Conservation (phyloP, 2,797 vertebrate species). For the Ptychobarbus kaznakovi region DNA sequence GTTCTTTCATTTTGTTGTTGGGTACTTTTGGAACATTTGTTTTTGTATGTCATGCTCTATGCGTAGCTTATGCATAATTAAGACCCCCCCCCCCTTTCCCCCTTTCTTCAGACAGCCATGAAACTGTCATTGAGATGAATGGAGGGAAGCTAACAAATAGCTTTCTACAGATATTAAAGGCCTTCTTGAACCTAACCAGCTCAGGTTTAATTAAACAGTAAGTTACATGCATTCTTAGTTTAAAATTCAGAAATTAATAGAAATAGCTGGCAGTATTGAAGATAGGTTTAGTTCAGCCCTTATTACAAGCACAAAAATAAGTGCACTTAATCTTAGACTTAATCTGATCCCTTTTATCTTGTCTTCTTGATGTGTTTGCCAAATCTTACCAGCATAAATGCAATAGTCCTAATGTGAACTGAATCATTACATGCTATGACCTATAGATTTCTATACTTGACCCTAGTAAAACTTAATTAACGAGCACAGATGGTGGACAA, state of each 20-base stretch:
- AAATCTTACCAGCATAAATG: neutral
- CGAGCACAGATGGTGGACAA: constrained; percentile 40
- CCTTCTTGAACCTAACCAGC: neutral
- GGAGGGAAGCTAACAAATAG: neutral
- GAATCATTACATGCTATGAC: neutral
- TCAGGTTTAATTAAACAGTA: neutral
- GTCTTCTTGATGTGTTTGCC: neutral
- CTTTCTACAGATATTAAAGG: neutral
- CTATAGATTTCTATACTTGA: constrained; percentile 40
- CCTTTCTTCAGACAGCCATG: neutral
- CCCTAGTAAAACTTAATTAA: constrained; percentile 37
- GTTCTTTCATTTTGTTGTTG: neutral
- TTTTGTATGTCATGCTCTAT: neutral
- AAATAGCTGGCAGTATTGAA: neutral
- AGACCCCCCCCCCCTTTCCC: neutral
- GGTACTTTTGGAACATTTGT: neutral
- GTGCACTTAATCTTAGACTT: too few relatives aligned
- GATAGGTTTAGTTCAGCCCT: neutral
- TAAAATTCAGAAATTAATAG: neutral
- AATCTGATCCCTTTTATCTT: neutral
- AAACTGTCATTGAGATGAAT: constrained; percentile 12
- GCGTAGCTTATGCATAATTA: neutral
- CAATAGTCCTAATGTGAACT: neutral
- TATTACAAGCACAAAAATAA: neutral
- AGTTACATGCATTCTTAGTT: neutral